Percentiles rank a stretch among this genome's conserved stretches.
Conservation (phyloP, 2,113 vertebrate species). For the Alectura lathami region DNA sequence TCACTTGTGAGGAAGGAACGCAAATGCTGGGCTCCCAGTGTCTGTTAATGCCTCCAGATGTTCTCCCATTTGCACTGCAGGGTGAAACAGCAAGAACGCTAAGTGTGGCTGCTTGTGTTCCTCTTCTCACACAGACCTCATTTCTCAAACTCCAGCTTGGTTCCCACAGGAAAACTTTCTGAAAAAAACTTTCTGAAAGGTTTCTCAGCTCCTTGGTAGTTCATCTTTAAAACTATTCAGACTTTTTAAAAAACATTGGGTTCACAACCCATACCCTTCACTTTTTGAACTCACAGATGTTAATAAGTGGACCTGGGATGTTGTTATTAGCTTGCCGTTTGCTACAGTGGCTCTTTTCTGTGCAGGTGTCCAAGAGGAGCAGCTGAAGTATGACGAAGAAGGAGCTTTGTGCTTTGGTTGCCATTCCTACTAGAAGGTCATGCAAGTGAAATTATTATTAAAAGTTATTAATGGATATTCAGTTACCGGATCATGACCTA, state of each 20-base stretch:
- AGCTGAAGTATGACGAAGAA: constrained; percentile 29
- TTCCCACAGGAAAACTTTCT: neutral
- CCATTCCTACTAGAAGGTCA: constrained; percentile 10
- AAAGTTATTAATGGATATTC: constrained; percentile 73
- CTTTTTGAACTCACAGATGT: neutral
- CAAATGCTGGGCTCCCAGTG: neutral
- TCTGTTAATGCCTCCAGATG: neutral
- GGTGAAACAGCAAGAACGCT: neutral
- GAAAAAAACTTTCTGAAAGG: neutral
- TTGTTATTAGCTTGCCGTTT: neutral
- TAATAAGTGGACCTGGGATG: neutral
- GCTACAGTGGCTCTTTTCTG: neutral
- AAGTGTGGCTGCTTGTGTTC: neutral
- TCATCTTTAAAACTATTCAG: neutral
- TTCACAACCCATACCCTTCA: neutral
- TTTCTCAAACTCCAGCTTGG: neutral
- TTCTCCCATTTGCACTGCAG: neutral
- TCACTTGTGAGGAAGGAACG: neutral
- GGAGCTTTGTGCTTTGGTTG: constrained; percentile 6
- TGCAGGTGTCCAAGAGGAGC: constrained; percentile 41
- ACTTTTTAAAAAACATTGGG: neutral
- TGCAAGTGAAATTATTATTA: constrained; percentile 55
- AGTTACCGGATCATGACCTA: constrained; percentile 55
- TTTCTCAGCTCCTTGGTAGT: neutral
- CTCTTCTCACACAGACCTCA: neutral